Percentiles rank a stretch among this genome's conserved stretches.
Conservation (phyloP, 1,140 invertebrate species). For the Apocrypta bakeri region DNA sequence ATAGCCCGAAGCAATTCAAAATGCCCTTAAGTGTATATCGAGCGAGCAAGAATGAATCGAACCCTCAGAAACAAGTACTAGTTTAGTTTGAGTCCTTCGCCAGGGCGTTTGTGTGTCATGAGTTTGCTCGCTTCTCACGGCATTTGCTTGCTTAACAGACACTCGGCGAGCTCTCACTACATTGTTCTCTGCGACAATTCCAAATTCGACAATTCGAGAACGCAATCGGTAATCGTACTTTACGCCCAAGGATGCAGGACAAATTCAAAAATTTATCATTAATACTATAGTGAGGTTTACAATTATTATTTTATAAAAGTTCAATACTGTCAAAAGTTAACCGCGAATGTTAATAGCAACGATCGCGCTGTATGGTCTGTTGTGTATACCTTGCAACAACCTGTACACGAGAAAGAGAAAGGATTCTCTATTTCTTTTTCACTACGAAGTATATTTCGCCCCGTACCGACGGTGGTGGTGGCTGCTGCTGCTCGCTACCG, state of each 20-base stretch:
- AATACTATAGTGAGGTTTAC: no score
- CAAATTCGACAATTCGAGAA: no score
- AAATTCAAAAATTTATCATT: no score
- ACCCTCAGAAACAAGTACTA: not conserved
- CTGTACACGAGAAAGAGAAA: no score
- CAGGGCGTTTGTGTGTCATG: not conserved
- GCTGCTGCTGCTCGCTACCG: not conserved
- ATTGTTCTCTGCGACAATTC: not conserved
- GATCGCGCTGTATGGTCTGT: not conserved
- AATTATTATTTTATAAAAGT: no score
- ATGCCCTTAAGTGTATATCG: not conserved
- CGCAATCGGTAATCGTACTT: no score
- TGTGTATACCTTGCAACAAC: no score
- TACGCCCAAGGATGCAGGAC: no score
- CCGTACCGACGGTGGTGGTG: not conserved
- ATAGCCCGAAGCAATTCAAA: not conserved
- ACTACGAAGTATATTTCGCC: constrained; percentile 34
- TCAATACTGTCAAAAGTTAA: no score
- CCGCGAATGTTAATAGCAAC: not conserved
- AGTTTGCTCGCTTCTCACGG: not conserved
- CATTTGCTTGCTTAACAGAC: not conserved
- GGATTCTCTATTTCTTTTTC: not conserved
- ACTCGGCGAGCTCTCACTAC: not conserved
- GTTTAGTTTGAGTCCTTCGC: not conserved
- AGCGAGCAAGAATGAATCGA: not conserved